phyloP scores from a whole-genome alignment of 2,888 invertebrate species.

The Agriopis aurantiaria region DNA sequence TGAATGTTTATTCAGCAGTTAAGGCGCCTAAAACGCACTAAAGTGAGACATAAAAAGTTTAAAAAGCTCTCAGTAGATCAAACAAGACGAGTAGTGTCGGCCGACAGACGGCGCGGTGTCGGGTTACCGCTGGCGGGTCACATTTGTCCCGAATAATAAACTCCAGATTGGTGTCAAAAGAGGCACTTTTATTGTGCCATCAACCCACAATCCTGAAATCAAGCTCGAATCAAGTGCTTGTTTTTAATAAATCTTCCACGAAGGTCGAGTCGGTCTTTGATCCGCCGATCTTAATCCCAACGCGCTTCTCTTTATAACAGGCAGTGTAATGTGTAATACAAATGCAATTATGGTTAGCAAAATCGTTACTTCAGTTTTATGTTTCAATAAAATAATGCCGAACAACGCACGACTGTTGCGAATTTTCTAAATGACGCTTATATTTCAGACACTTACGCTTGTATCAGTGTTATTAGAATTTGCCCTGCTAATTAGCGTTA shows the following conservation, averaged over 20 bases:
- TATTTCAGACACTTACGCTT: conserved; percentile 20
- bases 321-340: conserved; percentile 53
- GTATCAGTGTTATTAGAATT: conserved; percentile 4
- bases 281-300: conserved; percentile 60
- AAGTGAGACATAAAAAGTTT: conserved; percentile 85
- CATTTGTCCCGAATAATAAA: conserved; percentile 85
- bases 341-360: conserved; percentile 59
- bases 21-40: conserved; percentile 80
- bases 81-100: conserved; percentile 81
- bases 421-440: conserved; percentile 56
- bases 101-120: conserved; percentile 78
- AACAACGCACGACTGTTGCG: conserved; percentile 58
- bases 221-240: conserved; percentile 68
- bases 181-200: conserved; percentile 82
- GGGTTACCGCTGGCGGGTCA: conserved; percentile 78
- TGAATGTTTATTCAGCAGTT: conserved; percentile 82
- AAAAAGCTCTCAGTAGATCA: conserved; percentile 87
- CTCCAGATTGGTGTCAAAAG: conserved; percentile 85
- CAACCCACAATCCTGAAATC: conserved; percentile 70
- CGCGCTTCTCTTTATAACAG: conserved; percentile 54
- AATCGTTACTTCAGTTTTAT: conserved; percentile 61
- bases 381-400: conserved; percentile 65
- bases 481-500: background rate
- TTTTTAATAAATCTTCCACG: conserved; percentile 79
- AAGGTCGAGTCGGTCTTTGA: conserved; percentile 69